Conservation (phyloP, 2,888 invertebrate species). For the Azorinus chamasolen region DNA sequence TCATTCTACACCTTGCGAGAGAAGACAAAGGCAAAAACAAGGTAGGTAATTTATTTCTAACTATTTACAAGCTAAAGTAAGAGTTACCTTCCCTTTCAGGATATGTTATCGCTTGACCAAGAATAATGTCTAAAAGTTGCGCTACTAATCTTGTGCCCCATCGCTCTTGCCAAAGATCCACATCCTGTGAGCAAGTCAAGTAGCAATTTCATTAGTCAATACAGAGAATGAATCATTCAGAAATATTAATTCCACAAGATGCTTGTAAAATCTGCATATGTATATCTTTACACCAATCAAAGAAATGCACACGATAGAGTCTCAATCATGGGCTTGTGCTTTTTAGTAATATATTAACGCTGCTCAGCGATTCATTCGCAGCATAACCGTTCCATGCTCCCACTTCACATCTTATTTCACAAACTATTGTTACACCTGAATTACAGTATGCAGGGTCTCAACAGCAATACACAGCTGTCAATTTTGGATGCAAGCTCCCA, state of each 20-base stretch:
- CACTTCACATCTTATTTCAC: too few relatives aligned
- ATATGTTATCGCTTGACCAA: neutral
- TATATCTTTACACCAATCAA: neutral
- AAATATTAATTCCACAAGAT: constrained; percentile 5
- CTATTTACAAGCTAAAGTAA: neutral
- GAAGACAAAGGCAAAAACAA: constrained; percentile 15
- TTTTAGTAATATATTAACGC: constrained; percentile 1
- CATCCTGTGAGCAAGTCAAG: constrained; percentile 3
- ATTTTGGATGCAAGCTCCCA: too few relatives aligned
- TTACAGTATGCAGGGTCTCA: too few relatives aligned
- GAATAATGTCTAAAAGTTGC: too few relatives aligned
- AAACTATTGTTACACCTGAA: too few relatives aligned
- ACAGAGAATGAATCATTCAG: neutral
- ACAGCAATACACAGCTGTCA: too few relatives aligned
- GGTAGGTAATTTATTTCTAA: constrained; percentile 4
- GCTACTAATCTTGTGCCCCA: constrained; percentile 54
- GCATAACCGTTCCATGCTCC: too few relatives aligned
- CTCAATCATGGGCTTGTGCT: constrained; percentile 32
- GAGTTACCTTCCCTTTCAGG: too few relatives aligned
- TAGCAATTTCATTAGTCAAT: neutral
- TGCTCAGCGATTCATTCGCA: neutral
- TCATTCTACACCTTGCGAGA: neutral
- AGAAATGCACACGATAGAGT: too few relatives aligned
- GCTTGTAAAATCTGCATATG: constrained; percentile 5
- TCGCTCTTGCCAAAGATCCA: constrained; percentile 64